Conservation (phyloP, 64 coral and sea anemone species). For the Pocillopora damicornis region DNA sequence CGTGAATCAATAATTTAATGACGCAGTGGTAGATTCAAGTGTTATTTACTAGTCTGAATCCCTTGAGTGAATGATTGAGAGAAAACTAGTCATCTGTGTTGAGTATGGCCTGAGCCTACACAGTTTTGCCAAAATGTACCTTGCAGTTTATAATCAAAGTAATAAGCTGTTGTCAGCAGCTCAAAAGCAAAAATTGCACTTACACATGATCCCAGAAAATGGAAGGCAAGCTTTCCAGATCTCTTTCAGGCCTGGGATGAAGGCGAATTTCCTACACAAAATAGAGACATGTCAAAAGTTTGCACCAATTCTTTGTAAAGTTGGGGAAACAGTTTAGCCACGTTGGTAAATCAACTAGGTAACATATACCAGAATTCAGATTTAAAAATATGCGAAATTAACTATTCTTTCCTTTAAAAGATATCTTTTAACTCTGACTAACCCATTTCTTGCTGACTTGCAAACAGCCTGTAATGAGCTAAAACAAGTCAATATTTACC, state of each 20-base stretch:
- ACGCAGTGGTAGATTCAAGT: too few relatives aligned
- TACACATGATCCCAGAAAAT: constrained; percentile 91
- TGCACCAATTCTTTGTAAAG: not conserved
- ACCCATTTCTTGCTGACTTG: not conserved
- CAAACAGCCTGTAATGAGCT: not conserved
- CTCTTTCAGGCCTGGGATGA: constrained; percentile 63
- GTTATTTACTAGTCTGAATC: too few relatives aligned
- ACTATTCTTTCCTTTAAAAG: too few relatives aligned
- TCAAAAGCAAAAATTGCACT: not conserved
- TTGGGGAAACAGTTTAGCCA: not conserved
- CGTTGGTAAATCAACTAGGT: not conserved
- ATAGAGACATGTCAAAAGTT: not conserved
- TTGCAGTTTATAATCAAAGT: too few relatives aligned
- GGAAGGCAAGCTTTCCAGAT: constrained; percentile 68
- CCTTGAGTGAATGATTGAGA: too few relatives aligned
- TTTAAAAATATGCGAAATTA: too few relatives aligned
- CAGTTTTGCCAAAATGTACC: too few relatives aligned
- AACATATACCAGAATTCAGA: too few relatives aligned
- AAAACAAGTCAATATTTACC: constrained; percentile 42
- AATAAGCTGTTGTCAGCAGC: too few relatives aligned
- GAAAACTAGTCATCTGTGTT: too few relatives aligned
- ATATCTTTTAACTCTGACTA: not conserved
- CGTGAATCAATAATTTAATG: too few relatives aligned
- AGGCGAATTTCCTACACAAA: constrained; percentile 65
- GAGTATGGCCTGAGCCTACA: too few relatives aligned